Conservation (phyloP, 2,797 vertebrate genomes). For the Pyrocephalus nanus region DNA sequence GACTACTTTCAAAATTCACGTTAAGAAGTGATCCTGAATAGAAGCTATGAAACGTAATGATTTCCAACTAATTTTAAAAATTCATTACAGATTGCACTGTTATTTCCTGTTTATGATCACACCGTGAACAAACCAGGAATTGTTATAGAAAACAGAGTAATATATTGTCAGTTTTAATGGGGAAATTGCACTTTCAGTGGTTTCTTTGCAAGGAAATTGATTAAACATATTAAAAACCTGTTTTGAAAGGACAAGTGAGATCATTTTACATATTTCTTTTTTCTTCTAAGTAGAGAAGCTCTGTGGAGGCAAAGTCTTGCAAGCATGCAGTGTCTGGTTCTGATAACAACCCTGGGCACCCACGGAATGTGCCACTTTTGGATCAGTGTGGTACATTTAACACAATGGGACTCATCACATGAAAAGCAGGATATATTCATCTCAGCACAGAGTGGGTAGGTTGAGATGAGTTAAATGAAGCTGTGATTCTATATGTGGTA, state of each 20-base stretch:
- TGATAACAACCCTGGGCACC: background rate
- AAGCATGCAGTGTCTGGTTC: background rate
- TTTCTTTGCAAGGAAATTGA: background rate
- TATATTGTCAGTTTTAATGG: background rate
- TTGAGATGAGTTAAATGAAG: slow-evolving; percentile 5
- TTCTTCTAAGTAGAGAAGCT: background rate
- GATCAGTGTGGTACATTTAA: background rate
- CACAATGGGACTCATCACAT: background rate
- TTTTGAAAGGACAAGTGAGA: slow-evolving; percentile 2
- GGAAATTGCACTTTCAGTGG: background rate
- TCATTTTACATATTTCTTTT: background rate
- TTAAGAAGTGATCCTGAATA: background rate
- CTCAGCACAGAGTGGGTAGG: background rate
- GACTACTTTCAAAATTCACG: background rate
- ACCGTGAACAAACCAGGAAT: background rate
- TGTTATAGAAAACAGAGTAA: background rate
- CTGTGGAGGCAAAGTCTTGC: background rate
- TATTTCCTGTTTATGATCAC: background rate
- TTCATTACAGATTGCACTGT: background rate
- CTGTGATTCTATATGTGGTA: background rate
- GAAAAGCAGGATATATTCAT: background rate
- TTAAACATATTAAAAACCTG: background rate
- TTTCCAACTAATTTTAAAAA: background rate
- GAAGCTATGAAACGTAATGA: background rate
- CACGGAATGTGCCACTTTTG: slow-evolving; percentile 27